Percentiles rank a stretch among this genome's conserved stretches.
These are phyloP conservation scores for Whitmania pigra DNA, from an alignment of 1,140 invertebrate genomes.

Conservation along the genomic window DNA sequence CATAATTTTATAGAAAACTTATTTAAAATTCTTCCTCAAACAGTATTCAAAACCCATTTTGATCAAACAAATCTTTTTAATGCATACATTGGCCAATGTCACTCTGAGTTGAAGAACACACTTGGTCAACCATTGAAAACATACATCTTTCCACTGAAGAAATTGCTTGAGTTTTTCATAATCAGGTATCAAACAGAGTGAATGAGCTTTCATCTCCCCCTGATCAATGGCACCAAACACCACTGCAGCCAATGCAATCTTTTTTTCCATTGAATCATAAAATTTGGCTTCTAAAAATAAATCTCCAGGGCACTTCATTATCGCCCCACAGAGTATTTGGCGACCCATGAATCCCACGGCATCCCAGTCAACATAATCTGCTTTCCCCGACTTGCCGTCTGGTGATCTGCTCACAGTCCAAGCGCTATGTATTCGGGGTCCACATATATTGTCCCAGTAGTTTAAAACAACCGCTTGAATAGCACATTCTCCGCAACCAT, in stretches of 20 bases:
- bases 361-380: neutral
- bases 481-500: neutral
- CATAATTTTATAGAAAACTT: neutral
- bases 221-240: slow-evolving; percentile 6
- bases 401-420: neutral
- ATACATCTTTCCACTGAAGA: slow-evolving; percentile 9
- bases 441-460: slow-evolving; percentile 7
- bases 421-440: neutral
- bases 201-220: neutral
- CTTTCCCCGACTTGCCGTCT: neutral
- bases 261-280: slow-evolving; percentile 2
- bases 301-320: slow-evolving; percentile 1
- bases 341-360: neutral
- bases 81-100: neutral
- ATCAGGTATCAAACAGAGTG: neutral
- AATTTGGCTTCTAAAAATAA: slow-evolving; percentile 4
- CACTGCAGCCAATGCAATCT: neutral
- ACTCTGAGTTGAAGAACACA: slow-evolving; percentile 12
- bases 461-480: slow-evolving; percentile 1
- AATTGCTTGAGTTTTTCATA: neutral
- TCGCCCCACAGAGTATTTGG: neutral
- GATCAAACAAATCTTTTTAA: neutral
- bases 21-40: no score
- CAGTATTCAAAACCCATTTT: neutral
- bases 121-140: slow-evolving; percentile 7